These are phyloP conservation scores for Amblyteles armatorius DNA, from an alignment of 2,888 invertebrate species.

Conservation along the genomic window DNA sequence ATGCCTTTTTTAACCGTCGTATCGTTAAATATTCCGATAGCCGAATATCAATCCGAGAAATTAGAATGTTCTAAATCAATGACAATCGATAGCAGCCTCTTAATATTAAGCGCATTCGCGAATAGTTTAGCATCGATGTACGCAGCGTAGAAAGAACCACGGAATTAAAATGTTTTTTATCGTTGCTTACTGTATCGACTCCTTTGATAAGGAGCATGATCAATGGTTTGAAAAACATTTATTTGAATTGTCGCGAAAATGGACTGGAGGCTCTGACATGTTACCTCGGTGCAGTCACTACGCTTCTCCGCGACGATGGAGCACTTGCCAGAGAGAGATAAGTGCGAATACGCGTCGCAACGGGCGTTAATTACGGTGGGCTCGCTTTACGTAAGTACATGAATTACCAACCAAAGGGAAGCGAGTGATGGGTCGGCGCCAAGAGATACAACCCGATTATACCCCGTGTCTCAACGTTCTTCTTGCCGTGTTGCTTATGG, in stretches of 20 bases:
- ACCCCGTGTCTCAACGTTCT: slow-evolving; percentile 20
- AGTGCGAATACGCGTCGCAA: slow-evolving; percentile 41
- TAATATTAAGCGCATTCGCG: no score
- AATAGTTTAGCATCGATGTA: no score
- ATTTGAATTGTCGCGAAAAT: slow-evolving; percentile 4
- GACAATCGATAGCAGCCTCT: no score
- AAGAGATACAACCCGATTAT: slow-evolving; percentile 58
- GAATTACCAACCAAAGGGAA: slow-evolving; percentile 40
- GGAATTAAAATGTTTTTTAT: no score
- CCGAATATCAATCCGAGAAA: neutral
- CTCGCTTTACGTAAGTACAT: slow-evolving; percentile 63
- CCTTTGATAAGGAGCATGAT: no score
- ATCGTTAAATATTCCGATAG: neutral
- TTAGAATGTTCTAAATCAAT: no score
- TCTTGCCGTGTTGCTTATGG: neutral
- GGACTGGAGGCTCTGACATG: slow-evolving; percentile 35
- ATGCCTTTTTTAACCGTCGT: neutral
- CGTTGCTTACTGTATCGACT: no score
- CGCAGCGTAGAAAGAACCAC: no score
- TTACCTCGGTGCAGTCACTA: slow-evolving; percentile 43
- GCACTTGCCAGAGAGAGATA: slow-evolving; percentile 63
- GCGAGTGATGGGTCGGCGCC: slow-evolving; percentile 58
- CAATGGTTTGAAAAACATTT: neutral
- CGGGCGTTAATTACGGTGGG: slow-evolving; percentile 63
- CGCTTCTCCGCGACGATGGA: slow-evolving; percentile 27